A percentile compares a stretch with the other conserved stretches of the same genome.
These are phyloP conservation scores for Xyrauchen texanus DNA, from an alignment of 2,113 vertebrate species.

Conservation along the genomic window DNA sequence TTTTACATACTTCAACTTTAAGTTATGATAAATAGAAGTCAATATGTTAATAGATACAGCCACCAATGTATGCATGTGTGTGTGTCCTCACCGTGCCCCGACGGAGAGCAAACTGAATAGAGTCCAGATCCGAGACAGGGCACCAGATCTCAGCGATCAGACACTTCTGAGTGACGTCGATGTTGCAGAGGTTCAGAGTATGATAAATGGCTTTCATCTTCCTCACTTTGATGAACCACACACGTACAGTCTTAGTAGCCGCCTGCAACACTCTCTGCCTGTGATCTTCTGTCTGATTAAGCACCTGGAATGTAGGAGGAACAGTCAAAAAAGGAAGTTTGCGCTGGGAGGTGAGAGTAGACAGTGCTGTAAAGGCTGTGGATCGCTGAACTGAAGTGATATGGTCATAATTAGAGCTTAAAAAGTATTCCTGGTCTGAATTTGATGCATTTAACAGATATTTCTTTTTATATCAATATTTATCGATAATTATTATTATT, in stretches of 20 bases:
- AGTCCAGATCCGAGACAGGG: constrained; percentile 92
- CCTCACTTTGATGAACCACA: constrained; percentile 98
- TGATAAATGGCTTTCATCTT: constrained; percentile 99
- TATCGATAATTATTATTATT: too few relatives aligned
- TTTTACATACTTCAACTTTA: too few relatives aligned
- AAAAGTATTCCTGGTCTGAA: too few relatives aligned
- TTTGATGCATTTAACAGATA: too few relatives aligned
- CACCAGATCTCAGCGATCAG: constrained; percentile 98
- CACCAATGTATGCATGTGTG: too few relatives aligned
- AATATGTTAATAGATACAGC: too few relatives aligned
- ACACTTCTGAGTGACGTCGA: constrained; percentile 98
- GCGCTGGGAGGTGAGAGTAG: too few relatives aligned
- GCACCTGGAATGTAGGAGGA: constrained; percentile 75
- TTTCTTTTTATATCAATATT: too few relatives aligned
- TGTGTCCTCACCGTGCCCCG: constrained; percentile 89
- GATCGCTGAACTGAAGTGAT: too few relatives aligned
- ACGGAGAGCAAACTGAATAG: constrained; percentile 96
- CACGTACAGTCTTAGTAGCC: constrained; percentile 89
- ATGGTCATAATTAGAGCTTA: too few relatives aligned
- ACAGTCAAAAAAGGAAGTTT: neutral
- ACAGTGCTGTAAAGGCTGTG: too few relatives aligned
- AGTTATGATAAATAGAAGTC: too few relatives aligned
- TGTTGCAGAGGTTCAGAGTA: constrained; percentile 97
- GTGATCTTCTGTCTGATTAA: constrained; percentile 98
- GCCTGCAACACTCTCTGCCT: constrained; percentile 94